phyloP scores from a whole-genome alignment of 2,888 invertebrate species.

The Brenthis daphne region DNA sequence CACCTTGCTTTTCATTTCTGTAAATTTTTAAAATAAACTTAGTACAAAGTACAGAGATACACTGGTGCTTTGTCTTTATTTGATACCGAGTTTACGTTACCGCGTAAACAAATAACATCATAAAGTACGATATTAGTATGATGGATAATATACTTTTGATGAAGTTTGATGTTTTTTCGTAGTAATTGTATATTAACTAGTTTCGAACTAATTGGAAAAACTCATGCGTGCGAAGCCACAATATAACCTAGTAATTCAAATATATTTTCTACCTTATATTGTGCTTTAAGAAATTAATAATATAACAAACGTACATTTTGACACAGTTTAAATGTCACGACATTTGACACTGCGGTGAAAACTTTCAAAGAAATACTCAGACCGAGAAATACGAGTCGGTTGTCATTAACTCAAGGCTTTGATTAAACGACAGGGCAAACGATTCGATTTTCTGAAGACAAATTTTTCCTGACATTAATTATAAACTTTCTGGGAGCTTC shows the following conservation, averaged over 20 bases:
- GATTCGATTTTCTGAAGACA: conserved; percentile 54
- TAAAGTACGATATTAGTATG: no score
- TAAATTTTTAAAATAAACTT: no score
- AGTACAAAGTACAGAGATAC: no score
- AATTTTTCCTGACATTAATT: conserved; percentile 65
- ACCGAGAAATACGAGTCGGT: conserved; percentile 30
- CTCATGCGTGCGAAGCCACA: neutral
- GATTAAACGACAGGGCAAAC: conserved; percentile 58
- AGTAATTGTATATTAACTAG: neutral
- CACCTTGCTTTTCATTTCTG: no score
- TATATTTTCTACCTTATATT: no score
- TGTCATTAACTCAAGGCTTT: conserved; percentile 50
- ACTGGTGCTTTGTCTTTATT: no score
- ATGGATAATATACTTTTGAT: no score
- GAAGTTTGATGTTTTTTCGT: neutral
- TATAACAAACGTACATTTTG: conserved; percentile 4
- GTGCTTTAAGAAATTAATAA: no score
- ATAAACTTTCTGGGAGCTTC: conserved; percentile 60
- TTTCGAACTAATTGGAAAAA: neutral
- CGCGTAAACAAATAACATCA: no score
- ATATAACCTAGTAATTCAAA: neutral
- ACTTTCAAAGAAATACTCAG: conserved; percentile 19
- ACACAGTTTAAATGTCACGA: conserved; percentile 20
- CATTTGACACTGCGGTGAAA: conserved; percentile 24
- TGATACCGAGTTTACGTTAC: no score